Evolutionary conservation across 2,113 vertebrate species (phyloP).

Genomic region (Pelodiscus sinensis): DNA sequence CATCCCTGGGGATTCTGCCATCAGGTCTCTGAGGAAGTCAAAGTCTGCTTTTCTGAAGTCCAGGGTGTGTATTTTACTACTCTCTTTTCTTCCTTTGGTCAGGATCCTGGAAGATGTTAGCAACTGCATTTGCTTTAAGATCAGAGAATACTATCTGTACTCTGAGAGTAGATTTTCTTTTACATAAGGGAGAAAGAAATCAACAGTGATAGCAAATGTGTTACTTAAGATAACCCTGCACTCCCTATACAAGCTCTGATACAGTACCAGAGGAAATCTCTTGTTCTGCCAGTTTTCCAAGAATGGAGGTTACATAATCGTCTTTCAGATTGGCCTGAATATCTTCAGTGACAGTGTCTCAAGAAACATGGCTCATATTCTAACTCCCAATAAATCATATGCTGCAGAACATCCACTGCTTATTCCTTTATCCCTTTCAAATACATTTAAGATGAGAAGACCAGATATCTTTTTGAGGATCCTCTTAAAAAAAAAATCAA

Average conservation of each 20-base stretch:
- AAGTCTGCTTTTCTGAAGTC: too few species aligned
- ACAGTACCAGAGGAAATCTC: constrained; percentile 51
- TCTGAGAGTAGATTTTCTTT: constrained; percentile 23
- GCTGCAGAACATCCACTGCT: neutral
- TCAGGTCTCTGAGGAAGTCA: too few species aligned
- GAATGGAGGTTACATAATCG: constrained; percentile 9
- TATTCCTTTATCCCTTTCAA: neutral
- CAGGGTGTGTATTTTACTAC: too few species aligned
- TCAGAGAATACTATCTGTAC: constrained; percentile 32
- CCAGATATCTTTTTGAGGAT: neutral
- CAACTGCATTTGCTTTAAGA: constrained; percentile 63
- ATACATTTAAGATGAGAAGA: neutral
- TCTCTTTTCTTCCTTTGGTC: too few species aligned
- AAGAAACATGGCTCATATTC: neutral
- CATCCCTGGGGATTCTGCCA: too few species aligned
- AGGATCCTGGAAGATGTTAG: constrained; percentile 56
- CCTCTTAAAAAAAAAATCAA: neutral
- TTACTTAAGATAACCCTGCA: constrained; percentile 48
- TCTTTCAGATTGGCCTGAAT: neutral
- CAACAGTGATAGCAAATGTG: constrained; percentile 43
- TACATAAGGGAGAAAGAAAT: constrained; percentile 52
- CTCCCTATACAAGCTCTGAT: constrained; percentile 61
- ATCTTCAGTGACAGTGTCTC: constrained; percentile 42
- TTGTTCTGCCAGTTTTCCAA: constrained; percentile 18
- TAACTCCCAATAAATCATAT: neutral